A percentile compares a stretch with the other conserved stretches of the same genome.
phyloP scores from a whole-genome alignment of 2,888 invertebrate species.

The Boloria euphrosyne region DNA sequence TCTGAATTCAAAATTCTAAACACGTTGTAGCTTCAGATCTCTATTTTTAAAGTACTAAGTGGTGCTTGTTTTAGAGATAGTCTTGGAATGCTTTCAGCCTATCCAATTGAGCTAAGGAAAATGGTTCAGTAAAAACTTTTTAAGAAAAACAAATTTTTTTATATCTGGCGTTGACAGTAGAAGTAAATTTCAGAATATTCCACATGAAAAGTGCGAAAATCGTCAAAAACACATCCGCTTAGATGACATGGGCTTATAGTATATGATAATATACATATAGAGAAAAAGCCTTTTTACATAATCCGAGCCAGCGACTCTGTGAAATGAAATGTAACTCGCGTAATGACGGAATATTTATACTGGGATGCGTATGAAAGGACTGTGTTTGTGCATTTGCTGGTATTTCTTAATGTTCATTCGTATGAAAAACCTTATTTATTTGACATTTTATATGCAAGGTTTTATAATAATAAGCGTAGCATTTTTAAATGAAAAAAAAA shows the following conservation, averaged over 20 bases:
- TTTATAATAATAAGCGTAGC: too few species aligned
- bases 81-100: conserved; percentile 24
- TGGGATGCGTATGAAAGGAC: conserved; percentile 23
- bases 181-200: not conserved
- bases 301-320: conserved; percentile 29
- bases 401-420: conserved; percentile 13
- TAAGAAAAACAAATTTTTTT: too few species aligned
- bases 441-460: not conserved
- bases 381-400: conserved; percentile 12
- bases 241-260: conserved; percentile 11
- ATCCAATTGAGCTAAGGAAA: not conserved
- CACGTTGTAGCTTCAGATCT: conserved; percentile 36
- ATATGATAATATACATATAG: conserved; percentile 19
- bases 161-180: too few species aligned
- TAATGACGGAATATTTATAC: conserved; percentile 27
- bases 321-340: conserved; percentile 32
- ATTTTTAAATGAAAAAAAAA: too few species aligned
- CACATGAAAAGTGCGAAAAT: not conserved
- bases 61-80: conserved; percentile 34
- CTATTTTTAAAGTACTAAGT: conserved; percentile 39
- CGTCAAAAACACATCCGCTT: conserved; percentile 15
- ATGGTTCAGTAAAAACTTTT: not conserved
- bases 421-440: not conserved
- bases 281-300: conserved; percentile 34
- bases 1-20: conserved; percentile 36